These are phyloP conservation scores for Bujurquina vittata DNA, from an alignment of 2,113 vertebrate genomes.

Conservation along the genomic window DNA sequence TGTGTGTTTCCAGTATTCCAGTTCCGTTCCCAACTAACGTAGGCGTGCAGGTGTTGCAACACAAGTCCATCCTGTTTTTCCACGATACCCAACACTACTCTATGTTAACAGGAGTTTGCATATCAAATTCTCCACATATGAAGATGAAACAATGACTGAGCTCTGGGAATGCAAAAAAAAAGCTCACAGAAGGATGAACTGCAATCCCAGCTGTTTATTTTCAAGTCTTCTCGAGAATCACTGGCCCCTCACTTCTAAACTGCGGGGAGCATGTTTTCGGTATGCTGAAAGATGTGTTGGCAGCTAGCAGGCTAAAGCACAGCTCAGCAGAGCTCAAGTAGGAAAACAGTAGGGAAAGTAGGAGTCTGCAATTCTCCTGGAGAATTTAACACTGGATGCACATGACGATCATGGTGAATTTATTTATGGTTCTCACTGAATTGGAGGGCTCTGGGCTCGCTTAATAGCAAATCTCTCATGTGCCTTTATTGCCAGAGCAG, in stretches of 20 bases:
- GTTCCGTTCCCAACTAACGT: neutral
- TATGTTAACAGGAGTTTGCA: neutral
- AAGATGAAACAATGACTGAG: neutral
- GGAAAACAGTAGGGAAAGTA: neutral
- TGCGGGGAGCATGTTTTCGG: neutral
- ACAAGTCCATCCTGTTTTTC: neutral
- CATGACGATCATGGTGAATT: slow-evolving; percentile 12
- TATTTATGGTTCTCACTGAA: slow-evolving; percentile 23
- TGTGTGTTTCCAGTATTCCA: neutral
- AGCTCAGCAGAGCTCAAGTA: slow-evolving; percentile 17
- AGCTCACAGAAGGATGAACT: neutral
- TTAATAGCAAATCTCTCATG: slow-evolving; percentile 24
- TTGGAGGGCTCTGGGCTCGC: slow-evolving; percentile 8
- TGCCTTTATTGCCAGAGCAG: slow-evolving; percentile 37
- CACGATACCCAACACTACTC: neutral
- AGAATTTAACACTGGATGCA: slow-evolving; percentile 57
- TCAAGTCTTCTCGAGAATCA: neutral
- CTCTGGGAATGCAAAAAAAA: neutral
- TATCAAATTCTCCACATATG: neutral
- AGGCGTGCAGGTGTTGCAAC: neutral
- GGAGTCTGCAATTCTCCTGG: slow-evolving; percentile 12
- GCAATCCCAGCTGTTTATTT: neutral
- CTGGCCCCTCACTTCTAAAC: neutral
- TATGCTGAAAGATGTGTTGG: neutral
- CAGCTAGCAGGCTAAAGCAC: slow-evolving; percentile 40